phyloP scores from a whole-genome alignment of 2,797 vertebrate genomes.

The Danionella dracula region DNA sequence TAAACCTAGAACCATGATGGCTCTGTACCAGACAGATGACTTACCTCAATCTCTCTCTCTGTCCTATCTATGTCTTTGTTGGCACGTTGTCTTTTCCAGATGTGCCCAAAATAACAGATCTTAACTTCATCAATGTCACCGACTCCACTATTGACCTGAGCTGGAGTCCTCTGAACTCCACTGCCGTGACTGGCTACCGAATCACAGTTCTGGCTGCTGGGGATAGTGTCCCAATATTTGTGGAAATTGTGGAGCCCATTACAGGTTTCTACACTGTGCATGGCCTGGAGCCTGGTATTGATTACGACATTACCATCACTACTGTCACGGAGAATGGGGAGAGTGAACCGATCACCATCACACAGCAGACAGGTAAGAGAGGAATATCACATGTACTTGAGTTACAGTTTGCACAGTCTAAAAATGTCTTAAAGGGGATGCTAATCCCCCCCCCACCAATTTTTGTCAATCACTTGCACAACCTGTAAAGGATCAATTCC shows the following conservation, averaged over 20 bases:
- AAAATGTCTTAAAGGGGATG: no score
- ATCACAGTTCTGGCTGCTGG: slow-evolving; percentile 91
- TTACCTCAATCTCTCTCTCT: slow-evolving; percentile 2
- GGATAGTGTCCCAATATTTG: slow-evolving; percentile 90
- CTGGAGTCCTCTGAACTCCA: slow-evolving; percentile 90
- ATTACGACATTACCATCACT: slow-evolving; percentile 94
- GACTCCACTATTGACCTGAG: slow-evolving; percentile 92
- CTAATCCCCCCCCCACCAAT: no score
- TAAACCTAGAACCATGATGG: slow-evolving; percentile 31
- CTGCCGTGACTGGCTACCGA: slow-evolving; percentile 89
- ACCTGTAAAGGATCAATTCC: no score
- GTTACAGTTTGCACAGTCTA: no score
- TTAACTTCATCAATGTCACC: slow-evolving; percentile 89
- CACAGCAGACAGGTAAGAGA: slow-evolving; percentile 86
- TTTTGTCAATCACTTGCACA: no score
- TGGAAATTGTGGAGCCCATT: slow-evolving; percentile 85
- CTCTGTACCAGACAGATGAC: background rate
- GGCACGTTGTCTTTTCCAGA: slow-evolving; percentile 67
- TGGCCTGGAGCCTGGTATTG: slow-evolving; percentile 94
- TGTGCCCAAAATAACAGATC: slow-evolving; percentile 88
- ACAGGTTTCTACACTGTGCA: slow-evolving; percentile 87
- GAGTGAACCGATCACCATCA: slow-evolving; percentile 86
- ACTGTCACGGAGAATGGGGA: slow-evolving; percentile 92
- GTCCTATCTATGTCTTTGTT: slow-evolving; percentile 15
- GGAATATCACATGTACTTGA: no score